phyloP scores from a whole-genome alignment of 2,797 vertebrate genomes.

The Staurois parvus region DNA sequence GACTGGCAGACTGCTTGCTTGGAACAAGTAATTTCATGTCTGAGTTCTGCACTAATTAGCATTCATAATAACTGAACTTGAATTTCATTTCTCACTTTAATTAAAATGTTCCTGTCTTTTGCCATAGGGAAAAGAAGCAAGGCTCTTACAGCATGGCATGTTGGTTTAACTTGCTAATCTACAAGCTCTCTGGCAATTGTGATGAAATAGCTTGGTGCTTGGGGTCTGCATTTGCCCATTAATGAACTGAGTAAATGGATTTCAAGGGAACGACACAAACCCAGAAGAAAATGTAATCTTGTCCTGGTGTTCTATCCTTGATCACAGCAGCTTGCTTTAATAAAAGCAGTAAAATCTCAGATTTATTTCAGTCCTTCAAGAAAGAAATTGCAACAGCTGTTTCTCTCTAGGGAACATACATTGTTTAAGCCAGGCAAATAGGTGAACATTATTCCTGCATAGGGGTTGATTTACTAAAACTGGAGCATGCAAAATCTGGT shows the following conservation, averaged over 20 bases:
- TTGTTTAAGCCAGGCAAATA: background rate
- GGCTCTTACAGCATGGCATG: background rate
- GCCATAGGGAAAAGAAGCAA: background rate
- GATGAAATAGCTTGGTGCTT: slow-evolving; percentile 1
- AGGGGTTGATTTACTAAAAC: no score
- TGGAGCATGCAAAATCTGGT: no score
- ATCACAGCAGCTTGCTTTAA: background rate
- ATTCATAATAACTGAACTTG: slow-evolving; percentile 14
- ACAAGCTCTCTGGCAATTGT: background rate
- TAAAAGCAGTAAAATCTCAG: background rate
- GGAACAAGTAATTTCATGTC: background rate
- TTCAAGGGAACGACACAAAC: background rate
- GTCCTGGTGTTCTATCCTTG: background rate
- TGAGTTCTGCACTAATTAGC: slow-evolving; percentile 8
- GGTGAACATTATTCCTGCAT: background rate
- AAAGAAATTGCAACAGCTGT: slow-evolving; percentile 4
- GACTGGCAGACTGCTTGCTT: background rate
- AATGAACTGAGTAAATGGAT: slow-evolving; percentile 19
- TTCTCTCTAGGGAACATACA: background rate
- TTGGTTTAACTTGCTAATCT: slow-evolving; percentile 33
- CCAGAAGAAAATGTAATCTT: slow-evolving; percentile 32
- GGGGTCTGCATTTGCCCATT: slow-evolving; percentile 12
- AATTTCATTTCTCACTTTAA: slow-evolving; percentile 4
- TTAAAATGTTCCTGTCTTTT: slow-evolving; percentile 20
- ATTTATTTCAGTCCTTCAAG: background rate